phyloP scores from a whole-genome alignment of 2,888 invertebrate species.

The Cancer borealis region DNA sequence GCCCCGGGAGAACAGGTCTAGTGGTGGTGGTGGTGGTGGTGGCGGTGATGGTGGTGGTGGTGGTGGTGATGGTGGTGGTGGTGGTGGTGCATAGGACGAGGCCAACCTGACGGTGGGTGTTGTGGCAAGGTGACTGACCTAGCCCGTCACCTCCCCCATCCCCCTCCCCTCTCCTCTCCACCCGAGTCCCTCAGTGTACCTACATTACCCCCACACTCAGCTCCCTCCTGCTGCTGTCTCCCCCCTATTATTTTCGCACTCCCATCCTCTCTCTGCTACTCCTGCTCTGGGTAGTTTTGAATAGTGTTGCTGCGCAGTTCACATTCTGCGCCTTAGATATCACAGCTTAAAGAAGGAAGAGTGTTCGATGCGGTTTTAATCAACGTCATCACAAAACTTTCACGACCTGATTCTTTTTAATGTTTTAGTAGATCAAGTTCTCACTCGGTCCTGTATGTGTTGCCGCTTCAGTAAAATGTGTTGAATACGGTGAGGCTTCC shows the following conservation, averaged over 20 bases:
- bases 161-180: neutral
- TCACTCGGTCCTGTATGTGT: neutral
- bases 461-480: neutral
- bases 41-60: neutral
- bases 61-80: neutral
- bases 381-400: neutral
- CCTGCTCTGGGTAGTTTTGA: slow-evolving; percentile 5
- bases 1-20: neutral
- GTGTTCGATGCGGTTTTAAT: neutral
- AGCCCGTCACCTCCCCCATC: neutral
- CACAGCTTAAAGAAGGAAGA: neutral
- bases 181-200: neutral
- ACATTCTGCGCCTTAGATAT: neutral
- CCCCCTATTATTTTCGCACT: neutral
- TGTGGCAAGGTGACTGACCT: slow-evolving; percentile 40
- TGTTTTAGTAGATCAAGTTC: neutral
- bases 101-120: slow-evolving; percentile 15
- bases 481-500: neutral
- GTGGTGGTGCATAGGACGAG: neutral
- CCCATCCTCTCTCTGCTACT: neutral
- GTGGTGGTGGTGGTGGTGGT: neutral
- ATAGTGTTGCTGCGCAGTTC: slow-evolving; percentile 18
- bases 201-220: neutral
- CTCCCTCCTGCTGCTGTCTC: neutral
- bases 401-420: neutral